Conservation (phyloP, 2,888 invertebrate species). For the Trimorus sp. region DNA sequence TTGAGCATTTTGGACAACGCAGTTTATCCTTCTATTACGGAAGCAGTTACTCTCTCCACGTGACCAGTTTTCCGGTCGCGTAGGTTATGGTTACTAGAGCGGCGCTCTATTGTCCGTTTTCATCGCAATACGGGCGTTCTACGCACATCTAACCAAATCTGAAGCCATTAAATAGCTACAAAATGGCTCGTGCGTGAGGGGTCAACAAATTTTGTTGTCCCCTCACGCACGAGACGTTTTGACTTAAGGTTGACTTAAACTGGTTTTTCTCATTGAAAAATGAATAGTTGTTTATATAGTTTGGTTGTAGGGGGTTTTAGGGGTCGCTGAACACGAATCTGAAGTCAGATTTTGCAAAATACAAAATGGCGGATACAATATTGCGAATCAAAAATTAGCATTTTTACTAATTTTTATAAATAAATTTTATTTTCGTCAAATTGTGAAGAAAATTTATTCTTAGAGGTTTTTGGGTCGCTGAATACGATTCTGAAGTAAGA, state of each 20-base stretch:
- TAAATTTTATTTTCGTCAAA: constrained; percentile 17
- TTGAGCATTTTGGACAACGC: no score
- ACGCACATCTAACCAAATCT: no score
- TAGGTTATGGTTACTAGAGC: no score
- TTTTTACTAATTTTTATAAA: constrained; percentile 19
- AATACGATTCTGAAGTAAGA: constrained; percentile 2
- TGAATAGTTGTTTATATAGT: constrained; percentile 20
- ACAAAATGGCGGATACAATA: constrained; percentile 20
- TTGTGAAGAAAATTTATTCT: constrained; percentile 18
- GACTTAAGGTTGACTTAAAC: background rate
- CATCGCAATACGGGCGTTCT: no score
- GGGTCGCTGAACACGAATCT: constrained; percentile 15
- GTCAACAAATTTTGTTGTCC: no score
- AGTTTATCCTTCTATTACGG: no score
- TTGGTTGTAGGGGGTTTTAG: constrained; percentile 3
- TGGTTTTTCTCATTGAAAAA: constrained; percentile 21
- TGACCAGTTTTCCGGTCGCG: no score
- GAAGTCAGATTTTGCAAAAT: constrained; percentile 22
- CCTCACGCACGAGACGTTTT: no score
- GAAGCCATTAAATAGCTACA: no score
- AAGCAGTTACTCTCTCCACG: no score
- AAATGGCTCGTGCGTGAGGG: no score
- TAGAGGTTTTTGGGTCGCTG: constrained; percentile 9
- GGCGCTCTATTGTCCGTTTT: no score
- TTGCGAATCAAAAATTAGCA: constrained; percentile 12